Conservation (phyloP, 2,888 invertebrate species). For the Caradrina kadenii region DNA sequence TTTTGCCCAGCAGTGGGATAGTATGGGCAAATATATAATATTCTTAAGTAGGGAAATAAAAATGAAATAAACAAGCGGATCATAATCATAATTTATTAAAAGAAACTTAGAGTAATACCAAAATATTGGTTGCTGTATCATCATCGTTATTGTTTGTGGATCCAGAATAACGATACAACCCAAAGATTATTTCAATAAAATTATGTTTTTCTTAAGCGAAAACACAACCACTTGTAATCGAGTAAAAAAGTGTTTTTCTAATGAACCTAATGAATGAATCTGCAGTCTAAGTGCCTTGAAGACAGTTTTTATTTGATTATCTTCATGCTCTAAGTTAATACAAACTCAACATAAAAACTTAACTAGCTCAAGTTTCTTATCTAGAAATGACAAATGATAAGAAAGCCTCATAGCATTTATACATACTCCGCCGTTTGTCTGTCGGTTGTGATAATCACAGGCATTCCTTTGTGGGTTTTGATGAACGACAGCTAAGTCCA, state of each 20-base stretch:
- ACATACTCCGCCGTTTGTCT: conserved; percentile 14
- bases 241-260: neutral
- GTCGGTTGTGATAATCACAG: conserved; percentile 24
- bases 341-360: conserved; percentile 41
- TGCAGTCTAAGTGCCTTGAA: neutral
- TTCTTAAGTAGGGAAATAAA: no score
- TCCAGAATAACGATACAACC: neutral
- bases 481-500: conserved; percentile 1
- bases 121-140: neutral
- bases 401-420: conserved; percentile 34
- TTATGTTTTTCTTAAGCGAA: neutral
- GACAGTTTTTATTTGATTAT: neutral
- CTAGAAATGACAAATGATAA: conserved; percentile 59
- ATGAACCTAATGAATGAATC: conserved; percentile 2
- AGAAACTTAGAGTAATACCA: neutral
- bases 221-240: neutral
- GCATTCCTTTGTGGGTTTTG: conserved; percentile 6
- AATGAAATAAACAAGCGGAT: no score
- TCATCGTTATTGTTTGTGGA: neutral
- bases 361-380: conserved; percentile 49
- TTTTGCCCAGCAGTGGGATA: no score
- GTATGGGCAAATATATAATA: no score
- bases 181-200: neutral
- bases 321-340: conserved; percentile 18
- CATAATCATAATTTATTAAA: neutral